phyloP scores from a whole-genome alignment of 2,888 invertebrate genomes.

The Periphyllus acericola region DNA sequence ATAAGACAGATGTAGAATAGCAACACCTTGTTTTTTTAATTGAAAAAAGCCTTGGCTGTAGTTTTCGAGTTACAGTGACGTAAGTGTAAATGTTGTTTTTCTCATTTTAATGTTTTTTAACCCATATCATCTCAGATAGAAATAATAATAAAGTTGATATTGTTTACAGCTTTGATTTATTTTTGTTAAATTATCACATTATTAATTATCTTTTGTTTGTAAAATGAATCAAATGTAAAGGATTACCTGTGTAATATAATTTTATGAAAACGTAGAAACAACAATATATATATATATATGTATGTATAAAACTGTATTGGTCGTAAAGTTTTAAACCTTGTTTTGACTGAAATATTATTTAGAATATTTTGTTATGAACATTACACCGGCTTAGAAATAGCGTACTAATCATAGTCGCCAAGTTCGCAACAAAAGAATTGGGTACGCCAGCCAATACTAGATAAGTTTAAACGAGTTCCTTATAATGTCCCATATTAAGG shows the following conservation, averaged over 20 bases:
- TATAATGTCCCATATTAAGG: too few relatives aligned
- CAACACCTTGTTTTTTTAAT: conserved; percentile 21
- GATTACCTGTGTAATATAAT: not conserved
- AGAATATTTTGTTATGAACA: not conserved
- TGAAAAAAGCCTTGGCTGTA: conserved; percentile 18
- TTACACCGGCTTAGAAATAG: not conserved
- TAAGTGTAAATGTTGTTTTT: conserved; percentile 4
- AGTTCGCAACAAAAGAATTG: too few relatives aligned
- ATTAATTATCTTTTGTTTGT: not conserved
- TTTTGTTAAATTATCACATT: not conserved
- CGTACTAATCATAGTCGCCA: too few relatives aligned
- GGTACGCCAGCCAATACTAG: too few relatives aligned
- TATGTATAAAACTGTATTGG: not conserved
- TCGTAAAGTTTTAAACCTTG: not conserved
- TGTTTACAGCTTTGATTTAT: not conserved
- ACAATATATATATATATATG: not conserved
- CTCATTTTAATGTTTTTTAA: not conserved
- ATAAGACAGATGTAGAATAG: not conserved
- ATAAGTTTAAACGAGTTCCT: too few relatives aligned
- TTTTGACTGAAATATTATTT: not conserved
- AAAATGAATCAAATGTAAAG: not conserved
- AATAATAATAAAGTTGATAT: conserved; percentile 4
- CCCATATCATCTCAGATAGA: not conserved
- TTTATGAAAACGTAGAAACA: not conserved
- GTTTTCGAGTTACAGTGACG: conserved; percentile 24